Evolutionary conservation across 37 sponge, comb jelly and placozoan genomes (phyloP), one percentile per base, ranked within the genome.

Genomic region (Amphimedon queenslandica): DNA sequence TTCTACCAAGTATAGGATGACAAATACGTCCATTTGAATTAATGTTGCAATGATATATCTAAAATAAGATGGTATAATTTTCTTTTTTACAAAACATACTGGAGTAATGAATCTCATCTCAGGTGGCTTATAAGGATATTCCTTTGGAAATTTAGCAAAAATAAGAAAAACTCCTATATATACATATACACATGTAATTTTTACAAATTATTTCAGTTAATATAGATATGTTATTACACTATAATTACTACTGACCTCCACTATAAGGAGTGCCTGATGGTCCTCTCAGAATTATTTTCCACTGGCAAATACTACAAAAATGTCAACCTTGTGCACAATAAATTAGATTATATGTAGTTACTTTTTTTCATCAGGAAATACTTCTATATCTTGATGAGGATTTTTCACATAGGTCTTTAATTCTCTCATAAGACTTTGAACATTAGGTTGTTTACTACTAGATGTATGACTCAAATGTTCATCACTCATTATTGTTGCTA

Each of bases 21-120:
- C 79, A 78, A 40, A 78, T 68, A 38, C 67, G 32, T 2, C 79
- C 79, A 57, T 39, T 39, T 8, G 58, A 25, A 40, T 78, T 78
- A 69, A 78, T 66, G 35, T 78, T 78, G 61, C 79, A 78, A 42
- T 78, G 79, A 37, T 78, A 78, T 2, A 78, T 57, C 70, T 69
- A 42, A 5, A 34, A 20, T 10, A 31, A 8, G 8, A 20, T 10
- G 24, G 33, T 4, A n/a, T n/a, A n/a, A n/a, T n/a, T n/a, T n/a
- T n/a, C n/a, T n/a, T n/a, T n/a, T n/a, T n/a, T n/a, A 40, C 23
- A 40, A 3, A 29, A 69, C 42, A 27, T 16, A 69, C 70, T 0
- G 79, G 79, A 53, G 79, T 78, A 8, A 51, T 21, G 35, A 78
- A 78, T 38, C 79, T 39, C 24, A 78, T 37, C 40, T 78, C 79